phyloP scores from a whole-genome alignment of 2,888 invertebrate species.

The Druceiella hillmani region DNA sequence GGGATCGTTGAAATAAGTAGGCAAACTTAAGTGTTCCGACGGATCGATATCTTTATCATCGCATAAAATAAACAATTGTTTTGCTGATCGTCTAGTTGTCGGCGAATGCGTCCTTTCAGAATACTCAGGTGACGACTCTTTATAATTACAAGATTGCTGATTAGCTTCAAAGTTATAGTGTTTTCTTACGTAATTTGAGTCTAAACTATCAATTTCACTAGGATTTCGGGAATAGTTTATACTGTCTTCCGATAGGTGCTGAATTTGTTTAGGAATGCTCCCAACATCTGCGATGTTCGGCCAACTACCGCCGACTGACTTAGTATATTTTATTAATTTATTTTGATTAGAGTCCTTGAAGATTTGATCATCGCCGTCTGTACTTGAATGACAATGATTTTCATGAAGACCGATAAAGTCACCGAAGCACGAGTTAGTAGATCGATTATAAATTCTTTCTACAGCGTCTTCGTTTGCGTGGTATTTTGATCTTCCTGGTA shows the following conservation, averaged over 20 bases:
- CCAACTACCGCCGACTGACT: conserved; percentile 46
- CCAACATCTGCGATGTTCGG: conserved; percentile 46
- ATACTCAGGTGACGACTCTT: conserved; percentile 47
- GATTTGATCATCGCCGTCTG: conserved; percentile 32
- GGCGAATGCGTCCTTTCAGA: conserved; percentile 33
- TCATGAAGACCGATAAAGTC: conserved; percentile 44
- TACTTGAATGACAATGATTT: conserved; percentile 30
- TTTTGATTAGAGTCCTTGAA: no score
- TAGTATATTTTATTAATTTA: no score
- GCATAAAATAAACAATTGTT: conserved; percentile 40
- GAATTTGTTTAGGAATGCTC: conserved; percentile 32
- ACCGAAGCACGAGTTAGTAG: conserved; percentile 48
- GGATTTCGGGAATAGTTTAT: conserved; percentile 47
- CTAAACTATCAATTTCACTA: conserved; percentile 54
- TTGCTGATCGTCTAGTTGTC: conserved; percentile 20
- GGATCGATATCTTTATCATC: conserved; percentile 32
- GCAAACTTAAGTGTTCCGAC: conserved; percentile 30
- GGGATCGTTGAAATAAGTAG: conserved; percentile 38
- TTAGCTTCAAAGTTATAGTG: conserved; percentile 50
- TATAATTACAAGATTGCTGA: conserved; percentile 34
- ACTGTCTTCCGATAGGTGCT: conserved; percentile 45
- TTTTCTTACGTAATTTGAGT: conserved; percentile 54
- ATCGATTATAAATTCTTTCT: conserved; percentile 48
- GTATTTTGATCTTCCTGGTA: conserved; percentile 45
- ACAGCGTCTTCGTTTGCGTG: conserved; percentile 49